Evolutionary conservation across 2,888 invertebrate species (phyloP).

Genomic region (Diachrysia chrysitis): DNA sequence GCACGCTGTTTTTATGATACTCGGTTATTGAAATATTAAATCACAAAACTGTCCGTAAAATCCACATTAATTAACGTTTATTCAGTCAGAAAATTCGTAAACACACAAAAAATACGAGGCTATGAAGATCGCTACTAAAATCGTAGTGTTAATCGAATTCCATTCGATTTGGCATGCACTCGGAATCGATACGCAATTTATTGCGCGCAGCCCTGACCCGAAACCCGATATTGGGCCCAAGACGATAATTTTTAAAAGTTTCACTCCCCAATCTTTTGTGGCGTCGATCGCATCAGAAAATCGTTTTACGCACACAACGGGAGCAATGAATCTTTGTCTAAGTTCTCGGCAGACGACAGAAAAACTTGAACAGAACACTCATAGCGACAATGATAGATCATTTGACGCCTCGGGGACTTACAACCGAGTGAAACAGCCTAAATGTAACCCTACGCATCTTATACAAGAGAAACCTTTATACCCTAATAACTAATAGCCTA

Average conservation of each 20-base stretch:
- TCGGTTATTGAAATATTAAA: neutral
- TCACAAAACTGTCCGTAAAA: neutral
- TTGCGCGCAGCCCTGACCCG: slow-evolving; percentile 48
- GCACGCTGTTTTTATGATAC: neutral
- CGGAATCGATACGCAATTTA: slow-evolving; percentile 62
- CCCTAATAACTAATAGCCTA: slow-evolving; percentile 30
- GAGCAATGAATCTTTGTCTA: slow-evolving; percentile 72
- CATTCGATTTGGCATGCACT: slow-evolving; percentile 48
- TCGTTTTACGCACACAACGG: slow-evolving; percentile 65
- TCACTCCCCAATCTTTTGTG: slow-evolving; percentile 52
- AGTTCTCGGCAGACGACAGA: slow-evolving; percentile 64
- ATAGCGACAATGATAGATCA: slow-evolving; percentile 56
- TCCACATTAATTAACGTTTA: neutral
- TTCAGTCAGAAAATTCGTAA: neutral
- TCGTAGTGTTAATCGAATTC: slow-evolving; percentile 43
- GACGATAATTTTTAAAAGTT: slow-evolving; percentile 68
- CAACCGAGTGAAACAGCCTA: slow-evolving; percentile 34
- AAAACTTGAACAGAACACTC: slow-evolving; percentile 62
- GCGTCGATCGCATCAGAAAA: slow-evolving; percentile 61
- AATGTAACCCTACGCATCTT: slow-evolving; percentile 25
- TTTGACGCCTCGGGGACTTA: slow-evolving; percentile 37
- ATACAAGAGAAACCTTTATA: slow-evolving; percentile 42
- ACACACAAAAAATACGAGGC: slow-evolving; percentile 4
- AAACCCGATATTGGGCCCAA: slow-evolving; percentile 58
- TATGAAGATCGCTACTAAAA: slow-evolving; percentile 29